Evolutionary conservation across 2,797 vertebrate genomes (phyloP), one percentile per base, ranked within the genome.

Genomic region (Xyrichtys novacula): DNA sequence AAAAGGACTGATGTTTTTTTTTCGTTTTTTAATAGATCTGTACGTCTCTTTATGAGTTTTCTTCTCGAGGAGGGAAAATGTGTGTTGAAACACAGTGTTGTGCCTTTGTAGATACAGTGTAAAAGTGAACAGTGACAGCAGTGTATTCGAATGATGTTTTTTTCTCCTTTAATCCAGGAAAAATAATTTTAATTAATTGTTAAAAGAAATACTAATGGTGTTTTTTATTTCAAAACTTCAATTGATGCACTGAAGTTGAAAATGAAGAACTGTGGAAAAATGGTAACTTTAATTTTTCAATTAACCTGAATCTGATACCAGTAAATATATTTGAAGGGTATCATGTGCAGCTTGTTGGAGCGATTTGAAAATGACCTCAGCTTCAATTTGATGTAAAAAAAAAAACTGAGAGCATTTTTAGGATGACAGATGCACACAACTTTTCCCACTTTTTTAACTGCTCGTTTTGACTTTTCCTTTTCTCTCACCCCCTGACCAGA

Each of bases 91-190:
- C 78, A 53, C 42, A 23, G 46, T 23, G 43, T 82, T 79, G 78
- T 50, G 48, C 28, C 78, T 87, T 88, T 89, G 83, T 79, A 90
- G 85, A 87, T 85, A 88, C 32, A 76, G 71, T 28, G 29, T 7
- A 50, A 39, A 55, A 59, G 75, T 28, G 7, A 57, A 48, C 49
- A 43, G 62, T 72, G 74, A 76, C 61, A 59, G 65, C 47, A 28
- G 19, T 55, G 22, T 39, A 53, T 76, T 69, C 29, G 4, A 84
- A 56, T 75, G 47, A 47, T 71, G 62, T 72, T 54, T 38, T 54
- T 38, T 42, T 26, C 44, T 56, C 60, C 65, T 74, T 76, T 78
- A 80, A 76, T 76, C 71, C 65, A 47, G 39, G 40, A 68, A 71
- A 70, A 67, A 53, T 19, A 29, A 28, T 75, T 83, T 56, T 61